Conservation (phyloP, 2,888 invertebrate species). For the Petrolisthes cinctipes region DNA sequence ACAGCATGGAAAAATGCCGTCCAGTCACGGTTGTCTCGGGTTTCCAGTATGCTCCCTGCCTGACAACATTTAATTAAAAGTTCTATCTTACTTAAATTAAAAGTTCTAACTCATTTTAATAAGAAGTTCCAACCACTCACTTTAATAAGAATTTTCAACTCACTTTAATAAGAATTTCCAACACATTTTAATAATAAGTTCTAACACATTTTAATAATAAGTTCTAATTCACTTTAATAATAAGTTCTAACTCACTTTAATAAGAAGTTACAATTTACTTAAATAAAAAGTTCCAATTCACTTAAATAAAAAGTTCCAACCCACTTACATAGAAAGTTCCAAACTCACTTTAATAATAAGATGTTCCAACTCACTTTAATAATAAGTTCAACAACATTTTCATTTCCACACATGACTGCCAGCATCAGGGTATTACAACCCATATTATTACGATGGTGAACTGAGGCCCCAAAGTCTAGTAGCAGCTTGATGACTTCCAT, state of each 20-base stretch:
- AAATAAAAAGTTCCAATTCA: neutral
- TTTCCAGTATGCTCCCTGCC: slow-evolving; percentile 69
- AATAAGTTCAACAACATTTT: slow-evolving; percentile 69
- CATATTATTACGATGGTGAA: slow-evolving; percentile 65
- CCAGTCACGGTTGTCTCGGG: slow-evolving; percentile 70
- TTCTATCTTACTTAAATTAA: too few species aligned
- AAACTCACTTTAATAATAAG: neutral
- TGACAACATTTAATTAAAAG: neutral
- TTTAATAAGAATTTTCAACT: too few species aligned
- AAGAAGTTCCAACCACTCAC: too few species aligned
- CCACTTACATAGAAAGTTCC: neutral
- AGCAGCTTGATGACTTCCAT: slow-evolving; percentile 69
- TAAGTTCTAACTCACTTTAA: neutral
- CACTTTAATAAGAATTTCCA: too few species aligned
- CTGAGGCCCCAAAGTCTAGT: slow-evolving; percentile 65
- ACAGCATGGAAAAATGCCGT: slow-evolving; percentile 71
- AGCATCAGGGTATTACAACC: slow-evolving; percentile 72
- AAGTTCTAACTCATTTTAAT: too few species aligned
- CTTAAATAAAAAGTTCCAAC: neutral
- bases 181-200: too few species aligned
- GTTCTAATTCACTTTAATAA: too few species aligned
- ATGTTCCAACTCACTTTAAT: slow-evolving; percentile 68
- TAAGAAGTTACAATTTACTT: neutral
- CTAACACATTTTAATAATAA: too few species aligned
- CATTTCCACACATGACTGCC: slow-evolving; percentile 73